Conservation (phyloP, 2,888 invertebrate genomes). For the Polydrusus pterygomalis region DNA sequence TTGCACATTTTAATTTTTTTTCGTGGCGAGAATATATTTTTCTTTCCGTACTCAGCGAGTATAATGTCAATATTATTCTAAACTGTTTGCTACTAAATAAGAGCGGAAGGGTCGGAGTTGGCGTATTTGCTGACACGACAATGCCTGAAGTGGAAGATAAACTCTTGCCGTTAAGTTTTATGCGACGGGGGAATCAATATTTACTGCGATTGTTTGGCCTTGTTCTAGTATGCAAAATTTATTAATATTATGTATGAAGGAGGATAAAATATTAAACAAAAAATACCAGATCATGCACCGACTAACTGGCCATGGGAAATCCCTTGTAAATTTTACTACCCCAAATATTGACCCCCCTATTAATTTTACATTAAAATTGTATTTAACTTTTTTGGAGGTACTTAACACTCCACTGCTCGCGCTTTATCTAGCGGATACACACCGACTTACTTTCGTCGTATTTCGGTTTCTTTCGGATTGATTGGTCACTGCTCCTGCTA, state of each 20-base stretch:
- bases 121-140: conserved; percentile 32
- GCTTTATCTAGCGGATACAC: no score
- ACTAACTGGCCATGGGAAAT: no score
- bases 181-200: conserved; percentile 21
- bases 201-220: conserved; percentile 25
- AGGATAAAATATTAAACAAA: neutral
- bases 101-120: conserved; percentile 17
- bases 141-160: conserved; percentile 37
- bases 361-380: no score
- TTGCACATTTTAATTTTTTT: no score
- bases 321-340: no score
- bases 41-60: neutral
- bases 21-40: neutral
- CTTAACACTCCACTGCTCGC: no score
- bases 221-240: conserved; percentile 8
- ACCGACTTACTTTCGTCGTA: no score
- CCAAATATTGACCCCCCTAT: no score
- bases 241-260: conserved; percentile 14
- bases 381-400: no score
- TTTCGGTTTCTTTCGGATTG: no score
- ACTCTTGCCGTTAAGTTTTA: conserved; percentile 27
- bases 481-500: no score
- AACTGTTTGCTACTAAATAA: conserved; percentile 11
- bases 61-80: conserved; percentile 25
- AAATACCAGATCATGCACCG: neutral